Base-by-base conservation (phyloP, 1,140 invertebrate genomes). In the Pomacea maculata region DNA sequence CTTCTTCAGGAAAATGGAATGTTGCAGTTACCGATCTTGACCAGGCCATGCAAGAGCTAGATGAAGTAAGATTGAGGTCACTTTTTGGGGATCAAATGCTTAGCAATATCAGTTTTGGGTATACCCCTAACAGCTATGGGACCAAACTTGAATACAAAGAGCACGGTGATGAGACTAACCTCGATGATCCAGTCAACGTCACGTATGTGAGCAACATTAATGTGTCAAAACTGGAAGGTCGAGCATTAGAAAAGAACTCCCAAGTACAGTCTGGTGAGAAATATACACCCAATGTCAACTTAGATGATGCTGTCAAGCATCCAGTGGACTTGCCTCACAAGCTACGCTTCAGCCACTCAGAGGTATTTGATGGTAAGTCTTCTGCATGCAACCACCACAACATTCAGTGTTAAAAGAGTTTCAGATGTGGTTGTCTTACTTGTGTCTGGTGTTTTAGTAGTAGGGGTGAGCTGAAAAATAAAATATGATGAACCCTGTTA, bases 361-460 rank as follows among this genome's bases (percentile, higher is more conserved):
- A 88, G 75, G 85, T 86, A 0, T 89, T 89, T 87, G 85, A 88
- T 86, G 88, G 88, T 89, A 80, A 70, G 75, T 67, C 29, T 25
- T 14, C 14, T 25, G 70, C 67, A 45, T 45, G 34, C 34, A 45
- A 19, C 19, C 25, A 21, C 54, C 29, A 80, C 19, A 45, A 71
- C 70, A 9, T 57, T 10, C 67, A 65, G 54, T 11, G 8, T 73
- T 19, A 10, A 29, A 21, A 55, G 9, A 10, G 29, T 25, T 74
- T 34, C 34, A 10, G 55, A 5, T 55, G 19, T 74, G 78, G 19
- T 65, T n/a, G 5, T 52, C n/a, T 65, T 17, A 45, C 34, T 1
- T 45, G 34, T 45, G 6, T 45, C 34, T 45, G 6, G 34, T 45
- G 34, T 45, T 45, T 45, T 45, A 45, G 34, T 4, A 45, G 34